Evolutionary conservation across 2,797 vertebrate genomes (phyloP).

Genomic region (Petrocephalus sullivani): DNA sequence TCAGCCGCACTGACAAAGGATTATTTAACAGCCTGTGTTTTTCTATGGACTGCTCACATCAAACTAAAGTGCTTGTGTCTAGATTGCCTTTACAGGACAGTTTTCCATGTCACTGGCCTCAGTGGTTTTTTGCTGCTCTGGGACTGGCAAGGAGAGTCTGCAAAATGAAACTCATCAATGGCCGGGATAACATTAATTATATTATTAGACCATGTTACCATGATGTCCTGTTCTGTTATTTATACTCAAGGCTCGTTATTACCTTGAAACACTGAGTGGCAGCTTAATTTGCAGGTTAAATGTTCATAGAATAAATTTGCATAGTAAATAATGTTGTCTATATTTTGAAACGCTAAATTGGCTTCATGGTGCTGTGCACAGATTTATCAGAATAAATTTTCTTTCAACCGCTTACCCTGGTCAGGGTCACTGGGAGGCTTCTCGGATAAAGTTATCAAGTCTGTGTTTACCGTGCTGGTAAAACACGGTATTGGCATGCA

Average conservation of each 20-base stretch:
- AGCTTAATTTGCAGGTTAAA: background rate
- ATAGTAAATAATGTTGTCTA: slow-evolving; percentile 3
- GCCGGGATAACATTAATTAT: background rate
- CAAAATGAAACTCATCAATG: background rate
- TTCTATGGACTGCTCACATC: background rate
- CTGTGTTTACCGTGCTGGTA: background rate
- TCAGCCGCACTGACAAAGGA: background rate
- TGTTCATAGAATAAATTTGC: slow-evolving; percentile 1
- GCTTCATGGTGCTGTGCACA: slow-evolving; percentile 1
- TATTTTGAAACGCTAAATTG: slow-evolving; percentile 3
- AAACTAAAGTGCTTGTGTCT: background rate
- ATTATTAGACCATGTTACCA: background rate
- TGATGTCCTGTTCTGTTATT: background rate
- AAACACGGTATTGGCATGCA: background rate
- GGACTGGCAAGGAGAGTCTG: background rate
- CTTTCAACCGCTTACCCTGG: background rate
- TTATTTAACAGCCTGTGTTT: background rate
- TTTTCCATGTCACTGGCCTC: background rate
- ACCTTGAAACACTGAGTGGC: background rate
- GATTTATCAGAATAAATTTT: background rate
- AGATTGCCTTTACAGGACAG: background rate
- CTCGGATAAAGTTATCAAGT: background rate
- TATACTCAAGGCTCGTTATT: background rate
- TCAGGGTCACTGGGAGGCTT: background rate
- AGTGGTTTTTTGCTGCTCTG: background rate